Base-by-base conservation (phyloP, 1,140 invertebrate genomes). In the Drosophila bocqueti region DNA sequence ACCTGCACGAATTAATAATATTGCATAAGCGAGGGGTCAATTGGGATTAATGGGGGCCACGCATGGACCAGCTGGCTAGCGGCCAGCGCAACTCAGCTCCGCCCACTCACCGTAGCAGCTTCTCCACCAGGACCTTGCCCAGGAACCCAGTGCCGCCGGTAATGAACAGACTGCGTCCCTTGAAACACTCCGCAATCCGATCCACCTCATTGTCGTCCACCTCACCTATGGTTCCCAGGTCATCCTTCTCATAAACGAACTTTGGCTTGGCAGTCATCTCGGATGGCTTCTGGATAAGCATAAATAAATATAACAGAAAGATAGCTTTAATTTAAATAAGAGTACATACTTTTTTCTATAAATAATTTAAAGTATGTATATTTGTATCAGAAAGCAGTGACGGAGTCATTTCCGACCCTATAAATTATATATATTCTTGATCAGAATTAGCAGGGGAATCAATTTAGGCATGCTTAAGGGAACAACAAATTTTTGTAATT, bases 111-210 rank as follows among this genome's bases (percentile, higher is more conserved):
- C 94, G 94, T 26, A 98, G 93, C 3, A 98, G 91, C 93, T 98
- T 98, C 92, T 98, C 97, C 1, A 98, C 94, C 2, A 98, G 93
- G n/a, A 98, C 96, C 93, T 98, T 98, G 16, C 97, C 97, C 79
- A 98, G 94, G 91, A 98, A 98, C 2, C 97, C 97, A 0, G 97
- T 97, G 16, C 95, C 95, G 16, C 96, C 96, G 45, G 94, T 95
- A 54, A 95, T 93, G 75, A 95, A 93, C 36, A 95, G 80, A 6
- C 92, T 94, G 75, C 93, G 93, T 7, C 93, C 94, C 34, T 81
- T 84, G 89, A 94, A 95, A 38, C 93, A 93, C 52, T 93, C 93
- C 0, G 94, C 93, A 36, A 95, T 93, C 18, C 95, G 92, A 83
- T 95, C 95, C 21, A 90, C 80, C 55, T 91, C 92, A 40, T 63